phyloP scores from a whole-genome alignment of 2,797 vertebrate genomes.

The Pipistrellus pipistrellus region DNA sequence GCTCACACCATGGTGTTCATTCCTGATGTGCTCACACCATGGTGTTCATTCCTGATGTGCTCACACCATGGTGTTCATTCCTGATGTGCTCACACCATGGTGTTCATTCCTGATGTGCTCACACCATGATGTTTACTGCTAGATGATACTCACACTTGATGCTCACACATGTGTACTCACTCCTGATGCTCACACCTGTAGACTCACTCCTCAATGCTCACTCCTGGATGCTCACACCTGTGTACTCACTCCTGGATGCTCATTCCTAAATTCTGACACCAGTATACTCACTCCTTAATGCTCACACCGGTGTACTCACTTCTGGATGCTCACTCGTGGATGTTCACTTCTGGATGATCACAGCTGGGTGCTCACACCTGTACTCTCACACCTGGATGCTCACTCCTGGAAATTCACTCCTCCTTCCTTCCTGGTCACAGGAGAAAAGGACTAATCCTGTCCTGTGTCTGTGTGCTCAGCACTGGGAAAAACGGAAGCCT shows the following conservation, averaged over 20 bases:
- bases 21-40: no score
- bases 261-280: neutral
- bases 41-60: no score
- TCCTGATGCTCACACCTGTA: neutral
- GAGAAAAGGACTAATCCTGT: neutral
- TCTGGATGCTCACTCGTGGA: no score
- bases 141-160: neutral
- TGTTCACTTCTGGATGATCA: no score
- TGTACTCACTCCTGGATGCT: neutral
- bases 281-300: no score
- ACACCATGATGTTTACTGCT: neutral
- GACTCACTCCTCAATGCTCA: neutral
- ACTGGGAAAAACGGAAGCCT: neutral
- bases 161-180: neutral
- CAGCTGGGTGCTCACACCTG: neutral
- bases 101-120: no score
- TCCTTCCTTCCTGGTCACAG: neutral
- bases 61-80: no score
- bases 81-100: no score
- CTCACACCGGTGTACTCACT: neutral
- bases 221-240: neutral
- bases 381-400: rapidly evolving
- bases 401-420: neutral
- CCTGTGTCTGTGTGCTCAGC: neutral
- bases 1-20: no score